Evolutionary conservation across 2,797 vertebrate genomes (phyloP), one percentile per base, ranked within the genome.

Genomic region (Semotilus atromaculatus): DNA sequence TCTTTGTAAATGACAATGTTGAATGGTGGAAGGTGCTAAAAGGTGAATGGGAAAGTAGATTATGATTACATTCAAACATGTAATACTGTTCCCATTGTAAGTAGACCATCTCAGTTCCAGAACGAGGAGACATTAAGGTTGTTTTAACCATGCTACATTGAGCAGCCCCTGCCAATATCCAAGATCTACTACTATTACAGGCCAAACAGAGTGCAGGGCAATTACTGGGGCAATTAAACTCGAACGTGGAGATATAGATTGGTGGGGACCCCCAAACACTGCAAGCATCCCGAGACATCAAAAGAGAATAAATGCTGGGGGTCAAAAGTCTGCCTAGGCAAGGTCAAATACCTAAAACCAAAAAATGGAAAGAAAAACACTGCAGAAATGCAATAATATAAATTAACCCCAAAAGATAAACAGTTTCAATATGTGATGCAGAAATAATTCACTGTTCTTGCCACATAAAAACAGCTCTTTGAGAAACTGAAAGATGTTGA

Each of bases 171-270:
- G 86, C 86, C 82, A 80, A 62, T 72, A 83, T 85, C 64, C 74
- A 83, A 82, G 83, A 86, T 53, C 43, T 55, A 74, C 68, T 38
- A 29, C 51, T 67, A 51, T 67, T 80, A 51, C 78, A 76, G 86
- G 74, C 43, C 70, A 58, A 73, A 72, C 68, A 84, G 14, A 58
- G 78, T 78, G 80, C 83, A 86, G 55, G 60, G 79, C 86, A 88
- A 90, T 90, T 90, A 87, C 83, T 85, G 81, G 80, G 85, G 67
- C 83, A 88, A 88, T 89, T 88, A 87, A 89, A 87, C 85, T 71
- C 62, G 53, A 88, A 82, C 58, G 26, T 83, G 74, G 72, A 76
- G 67, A 85, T 82, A 66, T 62, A 70, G 67, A 76, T 83, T 67
- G 85, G 67, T 74, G 78, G 72, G 71, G 43, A 83, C 74, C 81